These are phyloP conservation scores for Torymus texanus DNA, from an alignment of 2,888 invertebrate genomes.

Conservation along the genomic window DNA sequence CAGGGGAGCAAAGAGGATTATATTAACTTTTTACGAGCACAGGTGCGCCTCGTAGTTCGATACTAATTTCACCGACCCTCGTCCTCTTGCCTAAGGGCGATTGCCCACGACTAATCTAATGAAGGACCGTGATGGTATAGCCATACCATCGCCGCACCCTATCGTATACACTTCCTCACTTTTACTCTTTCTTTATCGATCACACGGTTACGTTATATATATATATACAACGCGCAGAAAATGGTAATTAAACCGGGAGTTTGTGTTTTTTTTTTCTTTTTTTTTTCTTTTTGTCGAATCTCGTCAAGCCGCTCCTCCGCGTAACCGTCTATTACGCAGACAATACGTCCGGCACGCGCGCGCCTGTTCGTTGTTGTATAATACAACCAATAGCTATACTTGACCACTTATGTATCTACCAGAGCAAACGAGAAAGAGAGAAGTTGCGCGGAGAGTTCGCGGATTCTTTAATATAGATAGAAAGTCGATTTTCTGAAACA, in stretches of 20 bases:
- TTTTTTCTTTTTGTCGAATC: not conserved
- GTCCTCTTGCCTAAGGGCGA: not conserved
- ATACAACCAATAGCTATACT: too few species aligned
- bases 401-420: too few species aligned
- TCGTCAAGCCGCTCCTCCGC: not conserved
- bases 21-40: constrained; percentile 13
- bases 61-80: constrained; percentile 1
- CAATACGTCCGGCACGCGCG: not conserved
- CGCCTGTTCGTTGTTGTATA: too few species aligned
- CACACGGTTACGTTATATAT: too few species aligned
- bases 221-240: too few species aligned
- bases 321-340: not conserved
- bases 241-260: too few species aligned
- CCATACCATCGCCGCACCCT: too few species aligned
- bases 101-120: constrained; percentile 16
- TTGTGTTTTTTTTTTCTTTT: not conserved
- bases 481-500: too few species aligned
- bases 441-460: not conserved
- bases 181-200: too few species aligned
- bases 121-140: not conserved
- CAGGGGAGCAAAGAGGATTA: not conserved
- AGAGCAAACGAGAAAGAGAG: not conserved
- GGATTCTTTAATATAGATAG: too few species aligned
- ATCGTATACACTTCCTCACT: too few species aligned
- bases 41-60: not conserved